phyloP scores from a whole-genome alignment of 2,113 vertebrate genomes.

The Sterrhoptilus dennistouni region DNA sequence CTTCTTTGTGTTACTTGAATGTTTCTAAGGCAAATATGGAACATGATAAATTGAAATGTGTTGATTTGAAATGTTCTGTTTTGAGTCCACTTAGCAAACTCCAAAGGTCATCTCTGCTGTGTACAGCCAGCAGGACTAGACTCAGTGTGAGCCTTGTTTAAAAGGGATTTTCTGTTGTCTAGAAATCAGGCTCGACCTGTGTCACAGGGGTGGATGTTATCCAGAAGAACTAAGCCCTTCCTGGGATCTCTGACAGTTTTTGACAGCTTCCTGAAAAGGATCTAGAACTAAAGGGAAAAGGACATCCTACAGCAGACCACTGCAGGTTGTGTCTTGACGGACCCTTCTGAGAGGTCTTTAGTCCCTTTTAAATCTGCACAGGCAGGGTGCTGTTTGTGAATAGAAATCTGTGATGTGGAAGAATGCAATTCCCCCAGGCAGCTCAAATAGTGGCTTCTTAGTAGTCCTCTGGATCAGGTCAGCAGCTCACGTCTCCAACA shows the following conservation, averaged over 20 bases:
- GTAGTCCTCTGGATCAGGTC: not conserved
- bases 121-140: not conserved
- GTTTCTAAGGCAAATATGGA: not conserved
- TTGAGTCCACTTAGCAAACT: not conserved
- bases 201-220: not conserved
- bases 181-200: not conserved
- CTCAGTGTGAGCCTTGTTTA: not conserved
- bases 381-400: not conserved
- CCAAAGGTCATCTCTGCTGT: constrained; percentile 33
- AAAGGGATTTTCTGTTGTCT: constrained; percentile 11
- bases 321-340: not conserved
- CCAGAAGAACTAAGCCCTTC: not conserved
- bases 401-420: not conserved
- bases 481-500: not conserved
- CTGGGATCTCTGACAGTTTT: not conserved
- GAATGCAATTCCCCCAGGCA: not conserved
- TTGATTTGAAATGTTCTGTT: constrained; percentile 2
- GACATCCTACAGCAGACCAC: not conserved
- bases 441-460: not conserved
- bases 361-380: not conserved
- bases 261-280: not conserved
- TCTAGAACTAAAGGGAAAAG: not conserved
- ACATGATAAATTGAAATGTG: not conserved
- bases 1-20: not conserved
- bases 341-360: not conserved